phyloP scores from a whole-genome alignment of 2,113 vertebrate genomes.

The Varanus komodoensis region DNA sequence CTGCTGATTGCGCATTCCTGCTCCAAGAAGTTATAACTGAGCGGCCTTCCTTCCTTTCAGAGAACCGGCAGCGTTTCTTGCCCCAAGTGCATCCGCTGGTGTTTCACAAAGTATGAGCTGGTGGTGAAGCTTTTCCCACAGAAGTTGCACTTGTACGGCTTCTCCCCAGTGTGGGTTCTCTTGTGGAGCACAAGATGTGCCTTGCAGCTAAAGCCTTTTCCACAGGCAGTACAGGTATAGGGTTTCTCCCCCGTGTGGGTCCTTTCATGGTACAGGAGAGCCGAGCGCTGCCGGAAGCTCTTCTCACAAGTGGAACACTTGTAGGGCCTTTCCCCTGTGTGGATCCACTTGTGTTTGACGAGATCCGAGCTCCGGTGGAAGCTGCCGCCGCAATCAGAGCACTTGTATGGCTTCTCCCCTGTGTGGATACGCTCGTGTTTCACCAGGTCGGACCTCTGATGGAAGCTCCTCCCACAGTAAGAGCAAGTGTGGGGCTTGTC shows the following conservation, averaged over 20 bases:
- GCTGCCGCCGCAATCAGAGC: slow-evolving; percentile 23
- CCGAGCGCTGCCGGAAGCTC: slow-evolving; percentile 30
- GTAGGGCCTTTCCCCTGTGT: slow-evolving; percentile 31
- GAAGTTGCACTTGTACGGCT: slow-evolving; percentile 37
- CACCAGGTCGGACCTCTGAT: slow-evolving; percentile 22
- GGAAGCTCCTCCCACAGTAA: slow-evolving; percentile 33
- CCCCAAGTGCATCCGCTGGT: slow-evolving; percentile 33
- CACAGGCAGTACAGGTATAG: slow-evolving; percentile 10
- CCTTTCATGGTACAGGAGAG: slow-evolving; percentile 32
- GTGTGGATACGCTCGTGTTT: slow-evolving; percentile 37
- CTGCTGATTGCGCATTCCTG: neutral
- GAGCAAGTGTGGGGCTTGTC: slow-evolving; percentile 28
- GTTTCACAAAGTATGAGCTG: slow-evolving; percentile 36
- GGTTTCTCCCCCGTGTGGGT: slow-evolving; percentile 35
- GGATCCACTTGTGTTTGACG: slow-evolving; percentile 40
- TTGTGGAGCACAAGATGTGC: slow-evolving; percentile 32
- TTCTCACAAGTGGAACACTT: slow-evolving; percentile 36
- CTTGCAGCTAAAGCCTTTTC: slow-evolving; percentile 39
- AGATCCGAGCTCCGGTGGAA: slow-evolving; percentile 35
- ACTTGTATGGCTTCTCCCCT: slow-evolving; percentile 32
- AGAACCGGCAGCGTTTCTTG: slow-evolving; percentile 2
- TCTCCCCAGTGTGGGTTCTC: slow-evolving; percentile 28
- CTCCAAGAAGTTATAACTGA: neutral
- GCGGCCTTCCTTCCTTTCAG: neutral
- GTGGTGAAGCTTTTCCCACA: slow-evolving; percentile 40